phyloP scores from a whole-genome alignment of 2,888 invertebrate genomes.

The Callinectes sapidus region DNA sequence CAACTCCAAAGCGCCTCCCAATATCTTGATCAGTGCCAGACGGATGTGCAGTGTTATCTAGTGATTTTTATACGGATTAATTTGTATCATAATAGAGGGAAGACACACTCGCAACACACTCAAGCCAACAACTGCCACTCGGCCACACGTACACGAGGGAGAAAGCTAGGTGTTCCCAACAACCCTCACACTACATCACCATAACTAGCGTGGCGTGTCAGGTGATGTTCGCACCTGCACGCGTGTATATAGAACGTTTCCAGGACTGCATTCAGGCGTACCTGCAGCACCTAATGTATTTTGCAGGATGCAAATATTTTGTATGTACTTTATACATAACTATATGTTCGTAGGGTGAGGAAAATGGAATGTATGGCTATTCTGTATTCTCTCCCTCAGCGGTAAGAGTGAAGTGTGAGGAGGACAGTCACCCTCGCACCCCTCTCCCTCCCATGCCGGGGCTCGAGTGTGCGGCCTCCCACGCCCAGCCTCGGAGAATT shows the following conservation, averaged over 20 bases:
- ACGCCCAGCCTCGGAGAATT: neutral
- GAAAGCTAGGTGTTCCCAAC: neutral
- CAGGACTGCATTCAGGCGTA: constrained; percentile 46
- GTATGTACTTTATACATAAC: constrained; percentile 47
- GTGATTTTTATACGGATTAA: neutral
- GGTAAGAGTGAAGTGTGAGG: constrained; percentile 8
- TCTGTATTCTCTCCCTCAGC: constrained; percentile 9
- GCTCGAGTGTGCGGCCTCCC: neutral
- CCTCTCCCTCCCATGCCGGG: neutral
- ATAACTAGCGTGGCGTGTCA: constrained; percentile 53
- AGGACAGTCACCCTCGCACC: neutral
- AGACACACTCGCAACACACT: neutral
- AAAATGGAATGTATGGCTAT: constrained; percentile 15
- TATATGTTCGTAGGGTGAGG: constrained; percentile 26
- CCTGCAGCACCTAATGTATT: constrained; percentile 47
- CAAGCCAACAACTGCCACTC: constrained; percentile 16
- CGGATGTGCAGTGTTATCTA: constrained; percentile 26
- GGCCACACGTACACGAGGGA: constrained; percentile 9
- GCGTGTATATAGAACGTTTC: constrained; percentile 42
- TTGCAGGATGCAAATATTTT: constrained; percentile 43
- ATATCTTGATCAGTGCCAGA: neutral
- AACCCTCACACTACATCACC: constrained; percentile 23
- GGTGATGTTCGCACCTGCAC: constrained; percentile 50
- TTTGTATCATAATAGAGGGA: neutral
- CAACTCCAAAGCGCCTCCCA: neutral